Base-by-base conservation (phyloP, 2,888 invertebrate genomes). In the Sminthurinus aureus region DNA sequence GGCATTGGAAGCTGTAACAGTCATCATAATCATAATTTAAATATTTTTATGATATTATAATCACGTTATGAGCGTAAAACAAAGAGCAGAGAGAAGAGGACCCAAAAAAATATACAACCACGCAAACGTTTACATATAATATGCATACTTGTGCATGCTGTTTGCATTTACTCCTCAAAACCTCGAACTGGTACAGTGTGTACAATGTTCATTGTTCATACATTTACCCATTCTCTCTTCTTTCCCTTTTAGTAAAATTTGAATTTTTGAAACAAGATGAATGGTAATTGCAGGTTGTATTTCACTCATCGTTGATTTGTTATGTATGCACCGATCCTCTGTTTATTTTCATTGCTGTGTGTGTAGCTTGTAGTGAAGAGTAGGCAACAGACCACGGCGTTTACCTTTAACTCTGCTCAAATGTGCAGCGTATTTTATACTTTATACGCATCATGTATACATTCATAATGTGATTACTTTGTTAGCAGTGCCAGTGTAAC, bases 201-300 rank as follows among this genome's bases (percentile, higher is more conserved):
- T 2, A 58, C 13, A 58, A 52, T 52, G 52, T 52, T 52, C 52
- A n/a, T 52, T 52, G 9, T 52, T 58, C 2, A 15, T 58, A 13
- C 18, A 15, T 18, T 6, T 58, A 9, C 18, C 4, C 38, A 38
- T 71, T 20, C 13, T 22, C 71, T 2, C 13, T 24, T 71, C n/a
- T 20, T 20, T 71, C 71, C 24, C 18, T 20, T 24, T 12, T 4
- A 74, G 26, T 24, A 26, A 74, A 22, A 74, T 38, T 74, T 74
- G 74, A 26, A 74, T 26, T 38, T 38, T 58, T 52, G 22, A 24
- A 20, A 52, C 24, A 58, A 22, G 77, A 77, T 77, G 77, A 52
- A 77, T 77, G 77, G 58, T 77, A 77, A 77, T 77, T 77, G 58
- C 77, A 20, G 58, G 58, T 52, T 58, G 76, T 76, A 13, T 20